phyloP scores from a whole-genome alignment of 2,888 invertebrate genomes.

The Agrotis clavis region DNA sequence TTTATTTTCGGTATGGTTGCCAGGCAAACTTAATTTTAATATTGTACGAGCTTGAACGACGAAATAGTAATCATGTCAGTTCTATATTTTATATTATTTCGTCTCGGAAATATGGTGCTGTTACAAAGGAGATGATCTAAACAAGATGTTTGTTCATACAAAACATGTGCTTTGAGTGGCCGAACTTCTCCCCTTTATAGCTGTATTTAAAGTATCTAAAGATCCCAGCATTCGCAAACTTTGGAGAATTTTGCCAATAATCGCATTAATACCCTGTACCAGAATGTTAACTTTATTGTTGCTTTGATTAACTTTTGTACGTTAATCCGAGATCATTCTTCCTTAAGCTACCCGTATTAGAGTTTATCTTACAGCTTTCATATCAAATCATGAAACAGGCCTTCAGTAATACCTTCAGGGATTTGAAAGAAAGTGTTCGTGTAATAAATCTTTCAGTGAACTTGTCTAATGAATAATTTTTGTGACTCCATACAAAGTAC shows the following conservation, averaged over 20 bases:
- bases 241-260: constrained; percentile 42
- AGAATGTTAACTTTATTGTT: constrained; percentile 34
- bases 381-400: constrained; percentile 32
- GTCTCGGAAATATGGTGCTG: not conserved
- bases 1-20: not conserved
- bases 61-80: not conserved
- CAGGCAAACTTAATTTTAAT: not conserved
- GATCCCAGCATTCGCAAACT: constrained; percentile 19
- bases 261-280: constrained; percentile 18
- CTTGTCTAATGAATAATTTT: constrained; percentile 16
- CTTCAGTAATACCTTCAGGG: not conserved
- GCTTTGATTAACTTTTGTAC: constrained; percentile 52
- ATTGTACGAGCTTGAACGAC: not conserved
- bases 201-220: constrained; percentile 16
- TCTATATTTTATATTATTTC: constrained; percentile 2
- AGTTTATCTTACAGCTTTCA: constrained; percentile 13
- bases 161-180: not conserved
- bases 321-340: constrained; percentile 42
- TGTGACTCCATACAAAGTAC: constrained; percentile 5
- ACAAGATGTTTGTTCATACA: not conserved
- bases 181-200: not conserved
- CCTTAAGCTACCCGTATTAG: constrained; percentile 27
- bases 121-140: not conserved
- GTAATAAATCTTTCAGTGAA: constrained; percentile 13
- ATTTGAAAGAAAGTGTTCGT: not conserved